Base-by-base conservation (phyloP, 2,888 invertebrate genomes). In the Dendrolimus pini region DNA sequence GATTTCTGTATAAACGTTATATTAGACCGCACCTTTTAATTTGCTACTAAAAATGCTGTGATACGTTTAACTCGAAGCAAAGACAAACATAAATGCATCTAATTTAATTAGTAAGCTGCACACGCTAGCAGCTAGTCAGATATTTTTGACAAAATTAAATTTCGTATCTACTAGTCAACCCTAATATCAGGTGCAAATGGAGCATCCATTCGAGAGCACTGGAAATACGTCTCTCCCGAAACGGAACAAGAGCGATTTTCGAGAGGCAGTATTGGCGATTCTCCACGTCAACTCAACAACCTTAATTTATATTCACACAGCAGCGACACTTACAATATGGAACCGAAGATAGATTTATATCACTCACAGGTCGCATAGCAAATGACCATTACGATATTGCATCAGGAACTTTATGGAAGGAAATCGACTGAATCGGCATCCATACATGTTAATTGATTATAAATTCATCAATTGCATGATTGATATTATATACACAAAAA, bases 301-400 rank as follows among this genome's bases (percentile, higher is more conserved):
- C 69, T 69, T 80, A 74, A 77, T 83, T 84, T 74, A 79, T 80
- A 83, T 83, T 81, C 83, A 81, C 70, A 65, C 69, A 69, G 71
- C 75, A 69, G 64, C 74, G 64, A 64, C 66, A 65, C 65, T 67
- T 62, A 65, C 69, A 68, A 75, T 75, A 79, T 73, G 76, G 76
- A 67, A 69, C 74, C 77, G 75, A 71, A 74, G 72, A 70, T 67
- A 75, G 74, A 79, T 77, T 69, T 66, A 71, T 81, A 77, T 77
- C 74, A 73, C 76, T 78, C 75, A 74, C 67, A 68, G 69, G 70
- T 69, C 72, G 75, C 76, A 72, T 64, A 70, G 73, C 66, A 69
- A 67, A 69, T 69, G 68, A 65, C 55, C 54, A n/a, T 54, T 54
- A 54, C 41, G 18, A 41, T 30, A 54, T 41, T 10, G 41, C 8